Conservation (phyloP, 2,797 vertebrate genomes). For the Paramormyrops hopkinsi region DNA sequence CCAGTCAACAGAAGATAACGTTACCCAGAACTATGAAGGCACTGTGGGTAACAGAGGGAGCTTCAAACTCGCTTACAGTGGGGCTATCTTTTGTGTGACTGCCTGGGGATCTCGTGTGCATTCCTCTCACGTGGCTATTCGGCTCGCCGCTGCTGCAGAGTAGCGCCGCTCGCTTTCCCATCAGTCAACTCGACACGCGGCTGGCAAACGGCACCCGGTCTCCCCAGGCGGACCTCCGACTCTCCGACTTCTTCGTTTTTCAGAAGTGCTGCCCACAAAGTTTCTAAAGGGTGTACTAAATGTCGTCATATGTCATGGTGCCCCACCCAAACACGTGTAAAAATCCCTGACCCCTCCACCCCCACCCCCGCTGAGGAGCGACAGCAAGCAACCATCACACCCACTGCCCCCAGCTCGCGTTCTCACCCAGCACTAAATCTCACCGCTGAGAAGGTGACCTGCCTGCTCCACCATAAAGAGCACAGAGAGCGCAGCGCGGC, state of each 20-base stretch:
- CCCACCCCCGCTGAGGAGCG: conserved; percentile 7
- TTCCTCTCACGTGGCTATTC: neutral
- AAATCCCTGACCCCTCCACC: neutral
- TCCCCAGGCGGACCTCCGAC: conserved; percentile 29
- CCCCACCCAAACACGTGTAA: conserved; percentile 38
- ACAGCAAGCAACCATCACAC: conserved; percentile 1
- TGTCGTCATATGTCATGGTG: conserved; percentile 39
- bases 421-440: conserved; percentile 60
- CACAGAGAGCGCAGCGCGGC: conserved; percentile 43
- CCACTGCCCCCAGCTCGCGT: neutral
- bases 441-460: conserved; percentile 72
- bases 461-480: conserved; percentile 66
- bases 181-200: conserved; percentile 42
- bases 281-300: conserved; percentile 38
- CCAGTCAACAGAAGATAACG: neutral
- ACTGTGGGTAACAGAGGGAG: neutral
- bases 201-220: conserved; percentile 44
- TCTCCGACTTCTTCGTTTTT: neutral
- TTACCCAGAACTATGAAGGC: neutral
- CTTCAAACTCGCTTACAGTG: neutral
- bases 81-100: neutral
- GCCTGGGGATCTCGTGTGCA: neutral
- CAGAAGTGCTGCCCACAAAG: conserved; percentile 30
- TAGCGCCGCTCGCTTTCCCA: conserved; percentile 39
- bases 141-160: conserved; percentile 27